Evolutionary conservation across 1,140 invertebrate genomes (phyloP), one percentile per base, ranked within the genome.

Genomic region (Lasioglossum baleicum): DNA sequence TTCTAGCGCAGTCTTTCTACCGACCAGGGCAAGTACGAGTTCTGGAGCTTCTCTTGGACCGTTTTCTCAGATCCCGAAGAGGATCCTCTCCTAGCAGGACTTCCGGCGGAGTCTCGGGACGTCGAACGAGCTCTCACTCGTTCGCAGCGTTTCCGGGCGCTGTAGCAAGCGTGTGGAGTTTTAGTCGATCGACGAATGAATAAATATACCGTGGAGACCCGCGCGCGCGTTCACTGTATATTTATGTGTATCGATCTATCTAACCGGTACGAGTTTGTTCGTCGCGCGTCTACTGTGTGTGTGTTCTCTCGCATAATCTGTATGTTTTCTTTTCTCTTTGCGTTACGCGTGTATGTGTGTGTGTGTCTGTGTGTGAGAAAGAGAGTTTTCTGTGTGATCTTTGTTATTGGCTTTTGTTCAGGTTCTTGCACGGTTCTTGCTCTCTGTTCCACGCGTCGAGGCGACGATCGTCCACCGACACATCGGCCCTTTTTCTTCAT

Each of bases 401-500:
- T 80, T 66, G 80, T 15, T 44, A 17, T 40, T 22, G 7, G 61
- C 31, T 64, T 20, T 15, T 35, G 35, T 35, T 48, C 35, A 42
- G 64, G 40, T 82, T 42, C 13, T 31, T 31, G 44, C 80, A 42
- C 77, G 74, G 77, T 77, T 85, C 48, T n/a, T n/a, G n/a, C n/a
- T 56, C 75, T 77, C 61, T 44, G 63, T 80, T 35, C 69, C 60
- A 78, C 69, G 80, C 64, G 44, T 83, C 70, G 79, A 75, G 72
- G 70, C 42, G 77, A 85, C 65, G 84, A 86, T 81, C 83, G 61
- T 82, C 79, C 83, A 81, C 73, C 82, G 83, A 81, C 68, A 84
- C 77, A 56, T 80, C 79, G 70, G 70, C 78, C 61, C 44, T 63
- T 83, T 31, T 53, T 56, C 76, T 56, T 56, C 20, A n/a, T 51